Percentiles rank a stretch among this genome's conserved stretches.
These are phyloP conservation scores for Apistogramma diplotaenia DNA, from an alignment of 2,113 vertebrate species.

Conservation along the genomic window DNA sequence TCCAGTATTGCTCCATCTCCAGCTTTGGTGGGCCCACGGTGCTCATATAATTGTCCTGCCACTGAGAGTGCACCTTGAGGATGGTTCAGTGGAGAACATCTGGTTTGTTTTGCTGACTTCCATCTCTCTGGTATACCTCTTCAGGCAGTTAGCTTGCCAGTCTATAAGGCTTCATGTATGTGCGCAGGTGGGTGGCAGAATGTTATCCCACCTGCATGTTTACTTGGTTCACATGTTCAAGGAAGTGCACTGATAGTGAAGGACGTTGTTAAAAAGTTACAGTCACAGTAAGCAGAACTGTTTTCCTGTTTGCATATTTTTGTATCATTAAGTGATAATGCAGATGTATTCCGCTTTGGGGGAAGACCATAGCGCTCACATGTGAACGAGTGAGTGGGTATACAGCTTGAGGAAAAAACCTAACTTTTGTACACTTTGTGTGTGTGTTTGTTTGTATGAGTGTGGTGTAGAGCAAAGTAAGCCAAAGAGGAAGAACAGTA, in stretches of 20 bases:
- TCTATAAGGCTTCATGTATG: too few species aligned
- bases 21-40: too few species aligned
- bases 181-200: not conserved
- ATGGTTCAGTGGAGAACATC: too few species aligned
- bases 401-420: not conserved
- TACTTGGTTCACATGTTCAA: not conserved
- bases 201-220: not conserved
- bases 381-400: not conserved
- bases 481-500: not conserved
- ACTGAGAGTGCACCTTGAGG: too few species aligned
- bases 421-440: not conserved
- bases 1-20: too few species aligned
- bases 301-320: conserved; percentile 20
- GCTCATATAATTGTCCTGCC: too few species aligned
- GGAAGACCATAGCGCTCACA: not conserved
- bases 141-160: too few species aligned
- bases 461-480: not conserved
- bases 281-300: conserved; percentile 36
- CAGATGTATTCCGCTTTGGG: not conserved
- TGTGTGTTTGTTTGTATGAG: not conserved
- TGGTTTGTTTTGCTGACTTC: too few species aligned
- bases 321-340: not conserved
- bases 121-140: too few species aligned
- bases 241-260: not conserved
- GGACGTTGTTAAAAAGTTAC: not conserved